Evolutionary conservation across 2,797 vertebrate genomes (phyloP), one percentile per base, ranked within the genome.

Genomic region (Anguilla anguilla): DNA sequence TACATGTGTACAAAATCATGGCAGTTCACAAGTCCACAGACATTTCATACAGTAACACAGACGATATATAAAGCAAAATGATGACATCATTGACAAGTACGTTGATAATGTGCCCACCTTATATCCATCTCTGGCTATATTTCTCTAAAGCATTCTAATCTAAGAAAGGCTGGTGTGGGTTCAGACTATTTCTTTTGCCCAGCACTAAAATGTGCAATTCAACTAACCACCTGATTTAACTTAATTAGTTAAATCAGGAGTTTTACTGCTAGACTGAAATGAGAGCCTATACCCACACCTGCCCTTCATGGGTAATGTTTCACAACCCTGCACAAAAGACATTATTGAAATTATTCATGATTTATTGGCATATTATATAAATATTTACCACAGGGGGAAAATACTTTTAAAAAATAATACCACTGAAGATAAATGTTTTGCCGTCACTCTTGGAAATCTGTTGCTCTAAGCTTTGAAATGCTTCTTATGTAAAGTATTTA

Each of bases 361-460:
- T 82, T 82, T 51, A 82, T 82, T 82, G 46, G 6, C 31, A 79
- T 79, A 79, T 19, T 3, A n/a, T 25, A 82, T 82, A 82, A 82
- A 82, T n/a, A 82, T 82, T 82, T 82, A 82, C 43, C 46, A 79
- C 1, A 49, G 79, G 6, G 43, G 43, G 17, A 7, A 82, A 49
- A 82, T 82, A n/a, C 19, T n/a, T 82, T 82, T 0, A 43, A 82
- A 31, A 35, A 82, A 11, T 51, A 82, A 82, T 82, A 82, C 46
- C 19, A 51, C 46, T 51, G 7, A 19, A n/a, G 46, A 51, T 49
- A 82, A 79, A 51, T 51, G 43, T 25, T 25, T 49, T 82, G 79
- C 79, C 46, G 22, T 81, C 46, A 81, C 39, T 82, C 79, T 51
- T 22, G 25, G 10, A 49, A 82, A 51, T 82, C 43, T 82, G 6